Percentiles rank a stretch among this genome's conserved stretches.
These are phyloP conservation scores for Podocnemis expansa DNA, from an alignment of 2,113 vertebrate genomes.

Conservation along the genomic window DNA sequence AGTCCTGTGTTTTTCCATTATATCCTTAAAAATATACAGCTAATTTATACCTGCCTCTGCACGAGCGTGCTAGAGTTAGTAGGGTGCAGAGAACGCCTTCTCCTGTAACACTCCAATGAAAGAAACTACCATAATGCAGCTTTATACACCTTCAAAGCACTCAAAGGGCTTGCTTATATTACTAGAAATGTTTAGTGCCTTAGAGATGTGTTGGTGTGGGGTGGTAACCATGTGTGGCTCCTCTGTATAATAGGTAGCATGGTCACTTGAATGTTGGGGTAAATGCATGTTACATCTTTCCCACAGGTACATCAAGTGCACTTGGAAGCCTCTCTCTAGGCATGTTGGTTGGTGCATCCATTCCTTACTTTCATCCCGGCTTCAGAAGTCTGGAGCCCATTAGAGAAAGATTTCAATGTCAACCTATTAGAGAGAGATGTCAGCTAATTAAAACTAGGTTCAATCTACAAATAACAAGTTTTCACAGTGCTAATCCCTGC, in stretches of 20 bases:
- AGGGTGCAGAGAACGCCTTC: fast-evolving
- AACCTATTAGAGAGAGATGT: background rate
- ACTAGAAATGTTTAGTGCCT: fast-evolving
- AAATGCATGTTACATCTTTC: background rate
- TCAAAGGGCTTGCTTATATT: fast-evolving
- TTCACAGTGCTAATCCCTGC: fast-evolving
- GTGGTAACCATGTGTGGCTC: background rate
- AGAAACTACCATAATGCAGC: background rate
- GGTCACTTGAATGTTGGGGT: background rate
- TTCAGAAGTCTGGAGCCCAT: background rate
- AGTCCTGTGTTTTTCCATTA: background rate
- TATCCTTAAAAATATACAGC: background rate
- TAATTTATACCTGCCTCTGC: fast-evolving
- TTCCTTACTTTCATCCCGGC: fast-evolving
- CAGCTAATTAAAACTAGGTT: background rate
- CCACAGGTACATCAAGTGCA: background rate
- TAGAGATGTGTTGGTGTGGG: background rate
- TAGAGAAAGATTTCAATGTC: background rate
- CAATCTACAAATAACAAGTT: background rate
- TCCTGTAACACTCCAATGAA: background rate
- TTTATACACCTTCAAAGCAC: fast-evolving
- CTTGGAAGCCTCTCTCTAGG: background rate
- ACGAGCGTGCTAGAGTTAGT: fast-evolving
- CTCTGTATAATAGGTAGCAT: background rate
- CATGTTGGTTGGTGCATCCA: background rate